phyloP scores from a whole-genome alignment of 2,797 vertebrate species.

The Phrynocephalus forsythii region DNA sequence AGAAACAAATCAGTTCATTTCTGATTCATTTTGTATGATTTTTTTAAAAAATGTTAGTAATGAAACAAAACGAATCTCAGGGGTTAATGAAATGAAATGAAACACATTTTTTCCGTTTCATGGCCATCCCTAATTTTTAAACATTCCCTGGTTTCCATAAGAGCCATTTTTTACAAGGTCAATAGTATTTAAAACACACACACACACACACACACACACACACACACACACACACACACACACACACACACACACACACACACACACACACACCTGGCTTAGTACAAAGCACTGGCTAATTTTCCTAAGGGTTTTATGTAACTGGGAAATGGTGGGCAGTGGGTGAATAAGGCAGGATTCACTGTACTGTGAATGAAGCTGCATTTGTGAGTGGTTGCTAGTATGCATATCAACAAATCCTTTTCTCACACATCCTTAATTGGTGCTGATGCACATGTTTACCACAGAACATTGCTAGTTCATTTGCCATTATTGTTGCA shows the following conservation, averaged over 20 bases:
- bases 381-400: neutral
- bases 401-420: neutral
- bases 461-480: neutral
- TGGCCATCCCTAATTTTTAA: neutral
- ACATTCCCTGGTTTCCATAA: slow-evolving; percentile 31
- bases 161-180: slow-evolving; percentile 18
- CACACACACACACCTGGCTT: neutral
- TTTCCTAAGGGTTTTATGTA: neutral
- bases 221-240: too few relatives aligned
- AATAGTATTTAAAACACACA: neutral
- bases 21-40: too few relatives aligned
- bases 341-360: neutral
- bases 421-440: neutral
- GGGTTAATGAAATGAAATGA: too few relatives aligned
- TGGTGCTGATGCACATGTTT: neutral
- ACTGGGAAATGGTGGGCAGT: neutral
- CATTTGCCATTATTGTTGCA: too few relatives aligned
- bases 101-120: too few relatives aligned
- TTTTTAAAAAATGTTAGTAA: too few relatives aligned
- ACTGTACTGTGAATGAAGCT: neutral
- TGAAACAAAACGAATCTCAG: too few relatives aligned
- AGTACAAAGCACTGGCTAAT: neutral
- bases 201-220: neutral
- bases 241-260: too few relatives aligned
- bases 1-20: too few relatives aligned